Base-by-base conservation (phyloP, 2,888 invertebrate genomes). In the Sussaba pulchella region DNA sequence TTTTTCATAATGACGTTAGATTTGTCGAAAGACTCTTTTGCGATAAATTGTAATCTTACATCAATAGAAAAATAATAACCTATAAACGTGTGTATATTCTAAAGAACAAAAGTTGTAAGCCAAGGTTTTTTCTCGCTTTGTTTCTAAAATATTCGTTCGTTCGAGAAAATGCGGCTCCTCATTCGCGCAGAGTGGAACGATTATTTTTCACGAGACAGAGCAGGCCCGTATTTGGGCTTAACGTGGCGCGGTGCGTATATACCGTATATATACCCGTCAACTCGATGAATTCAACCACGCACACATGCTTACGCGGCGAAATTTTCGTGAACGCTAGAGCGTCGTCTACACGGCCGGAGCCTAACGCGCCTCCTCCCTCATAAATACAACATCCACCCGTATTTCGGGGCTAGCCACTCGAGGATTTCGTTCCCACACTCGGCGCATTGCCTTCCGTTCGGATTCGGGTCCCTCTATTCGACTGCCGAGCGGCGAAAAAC, bases 401-500 rank as follows among this genome's bases (percentile, higher is more conserved):
- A 73, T 77, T 76, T 47, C 76, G 67, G 36, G 36, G 43, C 31
- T 63, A 41, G 45, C 26, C 52, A 43, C 64, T 31, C 67, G 70
- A 69, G 81, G 81, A 73, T 81, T 81, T 72, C 76, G 77, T 81
- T 81, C 81, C 81, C 81, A 81, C 81, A 81, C 81, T 81, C 81
- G 80, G 72, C 80, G 69, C 80, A 72, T 73, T 24, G 17, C 66
- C 63, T 67, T 19, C 63, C 69, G 73, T 54, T 63, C 69, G 69
- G 24, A 52, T n/a, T 59, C 57, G 50, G 63, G 47, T 70, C 43
- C 73, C 50, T 47, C 45, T 17, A 24, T 19, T 9, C 50, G 80
- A 67, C 80, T 69, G 72, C 71, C 67, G 63, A 72, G 71, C 67
- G 63, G 80, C 80, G 76, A 76, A 76, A 81, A 76, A 77, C 73